Evolutionary conservation across 2,888 invertebrate genomes (phyloP), one percentile per base, ranked within the genome.

Genomic region (Eustalomyia histrio): DNA sequence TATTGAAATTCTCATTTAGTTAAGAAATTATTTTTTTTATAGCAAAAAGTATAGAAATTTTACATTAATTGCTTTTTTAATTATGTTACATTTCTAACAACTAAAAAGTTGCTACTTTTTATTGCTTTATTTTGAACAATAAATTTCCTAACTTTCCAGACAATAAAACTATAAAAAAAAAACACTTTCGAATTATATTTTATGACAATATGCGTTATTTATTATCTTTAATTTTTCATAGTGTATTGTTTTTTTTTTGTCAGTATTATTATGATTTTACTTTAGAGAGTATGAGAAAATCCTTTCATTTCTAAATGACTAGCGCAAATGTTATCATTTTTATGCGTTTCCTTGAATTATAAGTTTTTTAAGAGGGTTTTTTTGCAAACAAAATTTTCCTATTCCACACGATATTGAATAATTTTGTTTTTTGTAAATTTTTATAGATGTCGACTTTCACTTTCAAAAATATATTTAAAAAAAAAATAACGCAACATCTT

Each of bases 311-410:
- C 14, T 24, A 75, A 39, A 47, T 43, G n/a, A 24, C 35, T n/a
- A 29, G 29, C 29, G 29, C 7, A 65, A 61, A 52, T 50, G 80
- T 80, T 78, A 78, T 81, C 74, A 61, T 61, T 79, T 81, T 67
- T 67, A 71, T 74, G 81, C 81, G 81, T 81, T 81, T 81, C 78
- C 78, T 81, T 78, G 74, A 71, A 71, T 74, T 64, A 76, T 76
- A 33, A 10, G 14, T n/a, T 21, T 29, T 39, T 39, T 12, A 39
- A 14, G 39, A 18, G 55, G 65, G 53, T 17, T 43, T 16, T 67
- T 35, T 35, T 53, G 39, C 55, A 55, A 53, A 55, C 10, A 53
- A 33, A 35, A 53, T 18, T 76, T 73, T 74, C 72, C 68, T 68
- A 29, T 7, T 29, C 29, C 29, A 29, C 29, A 29, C 3, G 29